Base-by-base conservation (phyloP, 2,797 vertebrate species). In the Otus scops region DNA sequence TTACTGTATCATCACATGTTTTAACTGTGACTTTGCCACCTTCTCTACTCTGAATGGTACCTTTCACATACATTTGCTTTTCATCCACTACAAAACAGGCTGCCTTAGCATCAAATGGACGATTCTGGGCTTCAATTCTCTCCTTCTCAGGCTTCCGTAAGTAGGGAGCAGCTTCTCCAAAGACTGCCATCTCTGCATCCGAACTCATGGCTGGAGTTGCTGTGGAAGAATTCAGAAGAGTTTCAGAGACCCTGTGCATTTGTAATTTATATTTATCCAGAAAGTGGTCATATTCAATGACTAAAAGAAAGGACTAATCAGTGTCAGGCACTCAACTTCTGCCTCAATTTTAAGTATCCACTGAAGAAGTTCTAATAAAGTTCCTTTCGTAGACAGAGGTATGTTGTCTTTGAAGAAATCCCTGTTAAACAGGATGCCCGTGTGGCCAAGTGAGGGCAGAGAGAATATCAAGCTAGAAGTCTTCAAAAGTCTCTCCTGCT, bases 121-220 rank as follows among this genome's bases (percentile, higher is more conserved):
- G 97, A 89, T 87, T 99, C 74, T 99, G 98, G 39, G 98, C 98
- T 80, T 99, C 98, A 57, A 98, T 97, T 36, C 98, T 98, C 88
- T 99, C 99, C 94, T 96, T 99, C 95, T 99, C 98, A 63, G 98
- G 48, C 81, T 99, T 99, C 21, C 98, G 96, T 81, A 99, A 98
- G 80, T 95, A 99, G 38, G 98, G 77, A 94, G 98, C 97, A 70
- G 99, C 99, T 61, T 95, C 96, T 97, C 98, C 99, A 48, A 98
- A 99, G 43, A 96, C 2, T 17, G 98, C 97, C 98, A 99, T 99
- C 71, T 98, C 98, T 10, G 97, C 82, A 17, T 98, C 98, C 0
- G 97, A 97, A 64, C 98, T 97, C 98, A 98, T 98, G 96, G 75
- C 96, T 97, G 95, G 41, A 15, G 77, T 59, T 95, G 92, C 94